phyloP scores from a whole-genome alignment of 2,113 vertebrate species.

The Corythaeola cristata region DNA sequence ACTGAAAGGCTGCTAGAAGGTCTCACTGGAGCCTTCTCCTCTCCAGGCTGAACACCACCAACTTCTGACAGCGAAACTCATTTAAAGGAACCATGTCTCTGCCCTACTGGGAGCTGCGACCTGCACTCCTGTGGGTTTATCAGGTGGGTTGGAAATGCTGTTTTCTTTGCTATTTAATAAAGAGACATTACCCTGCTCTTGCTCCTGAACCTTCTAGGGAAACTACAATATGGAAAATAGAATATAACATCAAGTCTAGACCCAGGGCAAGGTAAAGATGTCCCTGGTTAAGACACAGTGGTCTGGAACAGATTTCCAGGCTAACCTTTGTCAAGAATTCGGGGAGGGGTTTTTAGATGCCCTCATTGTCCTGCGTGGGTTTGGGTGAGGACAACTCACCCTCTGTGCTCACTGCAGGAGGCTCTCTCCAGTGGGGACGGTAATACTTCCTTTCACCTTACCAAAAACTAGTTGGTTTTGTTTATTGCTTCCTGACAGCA shows the following conservation, averaged over 20 bases:
- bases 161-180: neutral
- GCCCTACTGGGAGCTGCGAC: neutral
- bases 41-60: too few relatives aligned
- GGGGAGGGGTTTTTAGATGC: neutral
- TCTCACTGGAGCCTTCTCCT: too few relatives aligned
- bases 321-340: neutral
- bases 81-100: neutral
- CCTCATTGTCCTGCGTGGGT: fast-evolving
- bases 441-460: neutral
- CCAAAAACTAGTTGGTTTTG: neutral
- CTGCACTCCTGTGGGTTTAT: neutral
- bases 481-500: neutral
- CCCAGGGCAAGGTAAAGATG: neutral
- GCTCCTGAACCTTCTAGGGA: neutral
- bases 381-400: neutral
- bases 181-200: neutral
- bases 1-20: too few relatives aligned
- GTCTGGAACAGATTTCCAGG: neutral
- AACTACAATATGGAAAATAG: neutral
- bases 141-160: neutral
- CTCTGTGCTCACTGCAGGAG: neutral
- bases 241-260: neutral
- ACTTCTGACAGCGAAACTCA: neutral
- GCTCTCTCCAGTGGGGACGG: neutral
- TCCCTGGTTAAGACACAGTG: neutral